Evolutionary conservation across 2,888 invertebrate species (phyloP).

Genomic region (Sesamia inferens): DNA sequence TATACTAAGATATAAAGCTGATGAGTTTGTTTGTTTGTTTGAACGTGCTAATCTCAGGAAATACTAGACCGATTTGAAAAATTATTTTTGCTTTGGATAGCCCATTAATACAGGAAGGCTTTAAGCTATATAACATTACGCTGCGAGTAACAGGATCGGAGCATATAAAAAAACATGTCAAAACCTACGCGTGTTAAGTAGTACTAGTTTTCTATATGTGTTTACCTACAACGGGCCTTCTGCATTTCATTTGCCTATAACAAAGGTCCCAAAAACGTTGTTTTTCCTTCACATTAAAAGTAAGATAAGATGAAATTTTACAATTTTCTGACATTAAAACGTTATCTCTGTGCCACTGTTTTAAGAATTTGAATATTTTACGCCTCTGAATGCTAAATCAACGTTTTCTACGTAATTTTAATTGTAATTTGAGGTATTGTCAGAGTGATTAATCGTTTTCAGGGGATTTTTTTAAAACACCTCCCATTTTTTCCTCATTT

Average conservation of each 20-base stretch:
- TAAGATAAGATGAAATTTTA: conserved; percentile 66
- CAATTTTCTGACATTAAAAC: conserved; percentile 66
- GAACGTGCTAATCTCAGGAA: too few species aligned
- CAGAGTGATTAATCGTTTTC: conserved; percentile 29
- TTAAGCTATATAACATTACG: too few species aligned
- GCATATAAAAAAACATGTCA: too few species aligned
- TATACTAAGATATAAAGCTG: too few species aligned
- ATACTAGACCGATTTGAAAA: too few species aligned
- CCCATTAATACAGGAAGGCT: too few species aligned
- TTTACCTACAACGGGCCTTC: not conserved
- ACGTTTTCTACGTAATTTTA: conserved; percentile 59
- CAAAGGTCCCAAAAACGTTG: conserved; percentile 56
- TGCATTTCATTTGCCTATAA: not conserved
- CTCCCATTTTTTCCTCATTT: not conserved
- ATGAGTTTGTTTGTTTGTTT: too few species aligned
- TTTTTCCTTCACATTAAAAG: conserved; percentile 65
- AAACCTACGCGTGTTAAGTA: too few species aligned
- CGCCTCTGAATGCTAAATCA: conserved; percentile 65
- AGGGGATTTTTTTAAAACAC: not conserved
- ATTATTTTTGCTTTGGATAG: too few species aligned
- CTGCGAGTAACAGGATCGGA: too few species aligned
- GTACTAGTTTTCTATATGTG: not conserved
- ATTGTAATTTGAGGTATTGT: conserved; percentile 50
- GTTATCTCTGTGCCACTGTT: conserved; percentile 68
- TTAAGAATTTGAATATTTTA: conserved; percentile 73